Percentiles rank a stretch among this genome's conserved stretches.
Conservation (phyloP, 2,888 invertebrate genomes). For the Agrotis puta region DNA sequence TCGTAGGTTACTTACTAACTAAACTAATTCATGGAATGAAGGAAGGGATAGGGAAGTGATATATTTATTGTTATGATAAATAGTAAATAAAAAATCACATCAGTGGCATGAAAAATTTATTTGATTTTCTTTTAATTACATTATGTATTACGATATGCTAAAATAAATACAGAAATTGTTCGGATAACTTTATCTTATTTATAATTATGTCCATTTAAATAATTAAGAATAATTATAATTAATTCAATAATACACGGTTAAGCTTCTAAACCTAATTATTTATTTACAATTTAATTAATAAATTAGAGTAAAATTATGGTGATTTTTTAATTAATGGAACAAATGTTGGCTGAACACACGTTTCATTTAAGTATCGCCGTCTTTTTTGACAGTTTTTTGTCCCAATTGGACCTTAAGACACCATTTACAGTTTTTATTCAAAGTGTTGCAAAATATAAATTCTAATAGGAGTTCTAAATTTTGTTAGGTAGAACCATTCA, state of each 20-base stretch:
- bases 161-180: slow-evolving; percentile 90
- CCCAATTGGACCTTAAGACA: slow-evolving; percentile 26
- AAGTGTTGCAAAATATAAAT: slow-evolving; percentile 31
- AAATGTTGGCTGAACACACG: slow-evolving; percentile 63
- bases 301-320: slow-evolving; percentile 75
- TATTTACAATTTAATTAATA: slow-evolving; percentile 86
- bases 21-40: not conserved
- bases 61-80: not conserved
- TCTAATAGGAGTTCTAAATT: slow-evolving; percentile 9
- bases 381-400: slow-evolving; percentile 19
- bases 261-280: slow-evolving; percentile 85
- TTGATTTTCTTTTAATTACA: slow-evolving; percentile 89
- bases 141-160: slow-evolving; percentile 85
- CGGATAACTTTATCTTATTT: slow-evolving; percentile 84
- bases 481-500: not conserved
- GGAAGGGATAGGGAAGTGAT: no score
- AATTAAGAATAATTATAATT: slow-evolving; percentile 79
- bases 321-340: slow-evolving; percentile 57
- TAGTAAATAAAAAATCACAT: slow-evolving; percentile 67
- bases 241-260: slow-evolving; percentile 82
- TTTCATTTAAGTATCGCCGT: slow-evolving; percentile 42
- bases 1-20: no score
- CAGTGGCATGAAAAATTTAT: slow-evolving; percentile 91
- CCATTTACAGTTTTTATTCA: slow-evolving; percentile 20
- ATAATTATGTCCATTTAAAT: slow-evolving; percentile 85